Percentiles rank a stretch among this genome's conserved stretches.
Evolutionary conservation across 2,113 vertebrate species (phyloP).

Genomic region (Lipophrys pholis): DNA sequence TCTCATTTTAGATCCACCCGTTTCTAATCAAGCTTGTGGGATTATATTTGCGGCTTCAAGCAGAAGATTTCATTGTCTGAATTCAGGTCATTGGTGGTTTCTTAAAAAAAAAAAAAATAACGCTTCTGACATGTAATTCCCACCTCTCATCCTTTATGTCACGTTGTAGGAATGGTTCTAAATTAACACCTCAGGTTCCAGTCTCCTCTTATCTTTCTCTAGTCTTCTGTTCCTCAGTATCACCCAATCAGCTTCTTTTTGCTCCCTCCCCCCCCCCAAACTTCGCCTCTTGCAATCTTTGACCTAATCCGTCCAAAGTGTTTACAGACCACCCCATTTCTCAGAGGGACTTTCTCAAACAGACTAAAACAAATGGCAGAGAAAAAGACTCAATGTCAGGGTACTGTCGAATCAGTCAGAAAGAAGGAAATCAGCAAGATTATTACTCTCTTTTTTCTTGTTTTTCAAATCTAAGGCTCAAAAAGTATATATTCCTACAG

Average conservation of each 20-base stretch:
- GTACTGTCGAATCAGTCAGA: too few relatives aligned
- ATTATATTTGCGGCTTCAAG: too few relatives aligned
- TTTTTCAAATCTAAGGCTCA: too few relatives aligned
- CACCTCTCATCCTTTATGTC: not conserved
- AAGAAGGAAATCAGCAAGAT: too few relatives aligned
- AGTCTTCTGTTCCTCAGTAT: not conserved
- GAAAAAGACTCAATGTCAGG: not conserved
- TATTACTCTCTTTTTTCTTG: too few relatives aligned
- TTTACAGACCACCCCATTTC: conserved; percentile 73
- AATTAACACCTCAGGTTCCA: conserved; percentile 25
- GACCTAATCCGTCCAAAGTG: conserved; percentile 74
- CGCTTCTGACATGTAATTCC: too few relatives aligned
- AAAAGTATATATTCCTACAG: too few relatives aligned
- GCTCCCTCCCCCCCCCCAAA: conserved; percentile 4
- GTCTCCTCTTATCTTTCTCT: not conserved
- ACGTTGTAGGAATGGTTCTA: conserved; percentile 8
- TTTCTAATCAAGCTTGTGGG: too few relatives aligned
- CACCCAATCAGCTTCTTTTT: conserved; percentile 23
- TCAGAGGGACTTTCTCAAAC: conserved; percentile 70
- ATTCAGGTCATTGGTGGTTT: too few relatives aligned
- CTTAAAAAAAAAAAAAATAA: too few relatives aligned
- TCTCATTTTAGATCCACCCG: too few relatives aligned
- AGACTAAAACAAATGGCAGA: conserved; percentile 45
- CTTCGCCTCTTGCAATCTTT: conserved; percentile 42
- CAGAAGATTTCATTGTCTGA: too few relatives aligned